Evolutionary conservation across 2,113 vertebrate genomes (phyloP), one percentile per base, ranked within the genome.

Genomic region (Vulpes lagopus): DNA sequence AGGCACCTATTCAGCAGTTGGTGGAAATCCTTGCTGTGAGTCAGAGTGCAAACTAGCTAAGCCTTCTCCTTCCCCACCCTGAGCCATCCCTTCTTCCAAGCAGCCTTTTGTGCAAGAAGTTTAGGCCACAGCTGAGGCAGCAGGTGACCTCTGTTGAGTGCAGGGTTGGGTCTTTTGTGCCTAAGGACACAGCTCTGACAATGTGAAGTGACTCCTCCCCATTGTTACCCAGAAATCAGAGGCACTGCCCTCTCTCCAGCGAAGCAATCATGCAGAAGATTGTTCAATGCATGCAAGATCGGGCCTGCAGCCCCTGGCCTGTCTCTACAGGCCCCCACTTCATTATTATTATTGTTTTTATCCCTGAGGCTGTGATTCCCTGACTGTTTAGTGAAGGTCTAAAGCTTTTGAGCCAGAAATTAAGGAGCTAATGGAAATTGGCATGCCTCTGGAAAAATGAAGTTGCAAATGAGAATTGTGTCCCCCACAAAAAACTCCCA

Each of bases 401-500:
- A 91, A 97, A 96, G 80, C 94, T 88, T 96, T 94, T 76, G 95
- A 97, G 43, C 62, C 71, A 96, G 85, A 95, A 95, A 97, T 94
- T 92, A 95, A 96, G 95, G 81, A 84, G 64, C 76, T 95, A 95
- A 95, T 96, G 92, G 89, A 92, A 92, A 79, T 43, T 89, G 90
- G 82, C 83, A 90, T 78, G 80, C 30, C 17, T 9, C 55, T 59
- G 82, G 94, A 94, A 95, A 91, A 90, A 90, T 74, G 55, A 92
- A 95, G 95, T 94, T 88, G 83, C 90, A 93, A 94, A 93, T 60
- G 60, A 88, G 22, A 59, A 97, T 84, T 92, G 2, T 84, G 64
- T 92, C 92, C 25, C 1, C 22, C 32, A 17, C 32, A 35, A 1
- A 19, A 87, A 60, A 19, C 7, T 32, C 73, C 20, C 25, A 43